A percentile compares a stretch with the other conserved stretches of the same genome.
Evolutionary conservation across 92 coral and sea anemone species (phyloP).

Genomic region (Palythoa grandis): DNA sequence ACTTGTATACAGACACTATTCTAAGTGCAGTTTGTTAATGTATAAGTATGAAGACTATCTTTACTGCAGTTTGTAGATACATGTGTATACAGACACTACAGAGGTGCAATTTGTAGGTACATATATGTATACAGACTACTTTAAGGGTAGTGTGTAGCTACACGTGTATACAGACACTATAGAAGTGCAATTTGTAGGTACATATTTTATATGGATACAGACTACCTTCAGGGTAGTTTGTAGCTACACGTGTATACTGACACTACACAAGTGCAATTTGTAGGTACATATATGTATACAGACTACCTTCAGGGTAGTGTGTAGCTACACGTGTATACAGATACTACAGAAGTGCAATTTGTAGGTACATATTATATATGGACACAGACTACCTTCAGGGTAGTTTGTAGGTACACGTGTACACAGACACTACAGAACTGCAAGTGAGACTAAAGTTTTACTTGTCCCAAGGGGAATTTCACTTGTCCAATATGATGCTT

Average conservation of each 20-base stretch:
- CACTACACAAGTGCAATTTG: conserved; percentile 36
- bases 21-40: too few species aligned
- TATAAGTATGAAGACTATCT: too few species aligned
- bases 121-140: neutral
- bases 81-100: neutral
- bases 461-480: too few species aligned
- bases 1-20: neutral
- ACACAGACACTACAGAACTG: conserved; percentile 47
- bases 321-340: neutral
- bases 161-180: neutral
- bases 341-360: neutral
- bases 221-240: too few species aligned
- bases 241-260: neutral
- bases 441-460: too few species aligned
- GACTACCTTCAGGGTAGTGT: too few species aligned
- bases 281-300: too few species aligned
- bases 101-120: neutral
- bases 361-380: neutral
- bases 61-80: too few species aligned
- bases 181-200: neutral
- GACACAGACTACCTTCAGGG: too few species aligned
- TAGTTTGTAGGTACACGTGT: neutral
- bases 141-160: too few species aligned
- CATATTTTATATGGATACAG: too few species aligned
- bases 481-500: too few species aligned